These are phyloP conservation scores for Lerema accius DNA, from an alignment of 1,140 invertebrate species.

Conservation along the genomic window DNA sequence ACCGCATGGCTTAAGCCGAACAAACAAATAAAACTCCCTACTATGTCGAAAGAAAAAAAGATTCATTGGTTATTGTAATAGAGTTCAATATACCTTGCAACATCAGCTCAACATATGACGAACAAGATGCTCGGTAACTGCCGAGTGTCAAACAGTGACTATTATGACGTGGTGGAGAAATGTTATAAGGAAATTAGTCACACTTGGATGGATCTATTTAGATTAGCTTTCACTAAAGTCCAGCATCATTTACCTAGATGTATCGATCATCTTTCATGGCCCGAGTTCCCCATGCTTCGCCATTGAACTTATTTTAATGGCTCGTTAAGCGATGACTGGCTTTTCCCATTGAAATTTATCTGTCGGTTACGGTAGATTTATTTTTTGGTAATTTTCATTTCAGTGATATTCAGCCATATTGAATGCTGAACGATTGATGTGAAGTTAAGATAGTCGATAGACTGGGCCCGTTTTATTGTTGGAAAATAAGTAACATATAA, in stretches of 20 bases:
- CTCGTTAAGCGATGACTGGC: slow-evolving; percentile 39
- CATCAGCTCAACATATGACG: slow-evolving; percentile 5
- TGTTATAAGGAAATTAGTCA: slow-evolving; percentile 33
- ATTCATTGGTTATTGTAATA: background rate
- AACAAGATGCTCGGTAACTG: background rate
- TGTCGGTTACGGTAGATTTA: slow-evolving; percentile 37
- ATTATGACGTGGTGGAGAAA: slow-evolving; percentile 33
- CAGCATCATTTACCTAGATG: slow-evolving; percentile 33
- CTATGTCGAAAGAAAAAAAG: background rate
- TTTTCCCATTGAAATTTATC: slow-evolving; percentile 37
- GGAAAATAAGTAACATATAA: background rate
- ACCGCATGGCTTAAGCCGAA: slow-evolving; percentile 10
- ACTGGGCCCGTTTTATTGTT: background rate
- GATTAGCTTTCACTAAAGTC: slow-evolving; percentile 31
- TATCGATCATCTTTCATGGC: slow-evolving; percentile 30
- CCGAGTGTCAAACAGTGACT: slow-evolving; percentile 31
- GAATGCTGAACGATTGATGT: background rate
- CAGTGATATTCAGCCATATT: slow-evolving; percentile 24
- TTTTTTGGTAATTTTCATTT: slow-evolving; percentile 39
- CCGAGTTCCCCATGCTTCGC: slow-evolving; percentile 21
- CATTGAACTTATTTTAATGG: slow-evolving; percentile 36
- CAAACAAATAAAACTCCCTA: slow-evolving; percentile 5
- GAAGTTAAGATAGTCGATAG: background rate
- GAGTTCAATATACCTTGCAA: slow-evolving; percentile 7
- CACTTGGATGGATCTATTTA: slow-evolving; percentile 31